Evolutionary conservation across 2,797 vertebrate genomes (phyloP).

Genomic region (Alcedo quadribrachys): DNA sequence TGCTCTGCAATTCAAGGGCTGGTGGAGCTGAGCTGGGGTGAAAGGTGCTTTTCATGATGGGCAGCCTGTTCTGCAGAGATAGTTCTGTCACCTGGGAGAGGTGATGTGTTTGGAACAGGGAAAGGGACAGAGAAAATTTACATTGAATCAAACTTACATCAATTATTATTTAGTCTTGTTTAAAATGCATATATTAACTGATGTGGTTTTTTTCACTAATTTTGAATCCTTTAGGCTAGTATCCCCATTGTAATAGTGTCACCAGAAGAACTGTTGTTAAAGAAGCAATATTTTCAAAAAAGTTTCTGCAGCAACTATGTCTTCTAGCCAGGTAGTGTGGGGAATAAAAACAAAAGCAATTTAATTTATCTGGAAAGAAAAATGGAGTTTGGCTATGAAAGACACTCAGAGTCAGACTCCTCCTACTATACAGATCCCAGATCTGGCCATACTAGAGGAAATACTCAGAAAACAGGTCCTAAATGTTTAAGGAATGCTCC

Average conservation of each 20-base stretch:
- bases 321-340: not conserved
- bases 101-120: not conserved
- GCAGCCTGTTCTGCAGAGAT: not conserved
- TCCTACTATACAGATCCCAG: not conserved
- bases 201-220: not conserved
- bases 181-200: not conserved
- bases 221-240: not conserved
- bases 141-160: not conserved
- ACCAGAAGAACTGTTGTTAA: not conserved
- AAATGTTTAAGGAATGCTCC: not conserved
- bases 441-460: not conserved
- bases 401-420: not conserved
- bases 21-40: not conserved
- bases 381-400: not conserved
- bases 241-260: not conserved
- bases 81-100: not conserved
- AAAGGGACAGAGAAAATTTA: not conserved
- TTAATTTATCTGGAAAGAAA: not conserved
- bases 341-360: not conserved
- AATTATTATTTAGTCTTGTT: not conserved
- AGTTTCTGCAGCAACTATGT: not conserved
- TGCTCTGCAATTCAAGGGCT: accelerated
- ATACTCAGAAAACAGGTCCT: not conserved
- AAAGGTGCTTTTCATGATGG: not conserved
- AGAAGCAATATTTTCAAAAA: not conserved